Base-by-base conservation (phyloP, 1,140 invertebrate genomes). In the Heliconius hewitsoni region DNA sequence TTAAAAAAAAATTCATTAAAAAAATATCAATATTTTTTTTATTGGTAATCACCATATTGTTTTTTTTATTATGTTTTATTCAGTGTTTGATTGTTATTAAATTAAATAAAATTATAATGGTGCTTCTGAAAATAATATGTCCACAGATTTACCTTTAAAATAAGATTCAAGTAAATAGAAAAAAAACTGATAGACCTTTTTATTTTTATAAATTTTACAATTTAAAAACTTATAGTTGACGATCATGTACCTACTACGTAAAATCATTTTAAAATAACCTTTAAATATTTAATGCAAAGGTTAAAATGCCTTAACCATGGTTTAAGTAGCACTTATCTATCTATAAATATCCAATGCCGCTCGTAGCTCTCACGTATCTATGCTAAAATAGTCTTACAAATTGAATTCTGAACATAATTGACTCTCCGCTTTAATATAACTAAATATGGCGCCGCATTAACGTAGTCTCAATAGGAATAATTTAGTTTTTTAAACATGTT, bases 401-500 rank as follows among this genome's bases (percentile, higher is more conserved):
- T 78, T 74, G 73, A 73, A 76, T 76, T 70, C 18, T n/a, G 23
- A 55, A 23, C 57, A 34, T 80, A 76, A 83, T 80, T 78, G 55
- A 80, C 60, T 66, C 74, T 71, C 39, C 60, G 13, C 8, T 77
- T 30, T 71, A 74, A 71, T 71, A 80, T 46, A 19, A 73, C 42
- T 76, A 75, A 83, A 78, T 71, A 81, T 80, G 74, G 82, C 79
- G 79, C 18, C 73, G 75, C 23, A 50, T 72, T 18, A 72, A 80
- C 13, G 50, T n/a, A 34, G 27, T 37, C 57, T 34, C 46, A 37
- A 30, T 34, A 19, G 42, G 1, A 16, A 46, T 71, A 76, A 60
- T 60, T 60, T 60, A 8, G n/a, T 30, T 52, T 57, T 3, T 66
- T 30, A 66, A 27, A 66, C n/a, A 4, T 30, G 11, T 66, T 27